A percentile compares a stretch with the other conserved stretches of the same genome.
These are phyloP conservation scores for Ichneumoninae sp. DNA, from an alignment of 2,888 invertebrate genomes.

Conservation along the genomic window DNA sequence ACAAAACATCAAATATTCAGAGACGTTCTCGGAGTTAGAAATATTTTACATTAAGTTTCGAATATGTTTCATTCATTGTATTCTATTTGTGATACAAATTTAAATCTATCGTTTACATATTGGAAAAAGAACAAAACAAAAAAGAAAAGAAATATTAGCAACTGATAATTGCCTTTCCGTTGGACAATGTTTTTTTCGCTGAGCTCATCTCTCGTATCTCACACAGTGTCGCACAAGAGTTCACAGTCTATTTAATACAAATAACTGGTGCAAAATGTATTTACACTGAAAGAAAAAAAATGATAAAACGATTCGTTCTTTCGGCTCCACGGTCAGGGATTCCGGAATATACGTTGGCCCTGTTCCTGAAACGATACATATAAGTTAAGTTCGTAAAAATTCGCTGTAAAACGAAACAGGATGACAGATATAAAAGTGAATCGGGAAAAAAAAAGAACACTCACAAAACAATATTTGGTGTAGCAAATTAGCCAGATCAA, in stretches of 20 bases:
- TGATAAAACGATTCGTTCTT: slow-evolving; percentile 43
- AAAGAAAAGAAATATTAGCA: slow-evolving; percentile 16
- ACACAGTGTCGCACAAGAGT: slow-evolving; percentile 53
- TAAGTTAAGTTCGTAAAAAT: slow-evolving; percentile 60
- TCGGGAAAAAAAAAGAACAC: slow-evolving; percentile 54
- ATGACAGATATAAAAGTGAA: slow-evolving; percentile 42
- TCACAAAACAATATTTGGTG: slow-evolving; percentile 63
- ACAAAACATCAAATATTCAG: slow-evolving; percentile 44
- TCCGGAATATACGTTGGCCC: slow-evolving; percentile 61
- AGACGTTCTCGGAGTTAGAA: slow-evolving; percentile 28
- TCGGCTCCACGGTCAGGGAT: slow-evolving; percentile 62
- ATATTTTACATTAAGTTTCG: slow-evolving; percentile 51
- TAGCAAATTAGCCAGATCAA: slow-evolving; percentile 61
- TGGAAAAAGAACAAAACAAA: slow-evolving; percentile 1
- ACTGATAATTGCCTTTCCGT: slow-evolving; percentile 36
- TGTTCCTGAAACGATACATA: slow-evolving; percentile 69
- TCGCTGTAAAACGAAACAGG: slow-evolving; percentile 53
- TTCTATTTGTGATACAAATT: slow-evolving; percentile 56
- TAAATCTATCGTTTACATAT: slow-evolving; percentile 57
- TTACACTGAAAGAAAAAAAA: slow-evolving; percentile 62
- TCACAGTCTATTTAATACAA: slow-evolving; percentile 61
- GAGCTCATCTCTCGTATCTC: slow-evolving; percentile 32
- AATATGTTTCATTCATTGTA: slow-evolving; percentile 48
- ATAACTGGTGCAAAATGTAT: slow-evolving; percentile 63
- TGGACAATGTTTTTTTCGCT: slow-evolving; percentile 28